phyloP scores from a whole-genome alignment of 2,888 invertebrate species.

The Masnerella sp. region DNA sequence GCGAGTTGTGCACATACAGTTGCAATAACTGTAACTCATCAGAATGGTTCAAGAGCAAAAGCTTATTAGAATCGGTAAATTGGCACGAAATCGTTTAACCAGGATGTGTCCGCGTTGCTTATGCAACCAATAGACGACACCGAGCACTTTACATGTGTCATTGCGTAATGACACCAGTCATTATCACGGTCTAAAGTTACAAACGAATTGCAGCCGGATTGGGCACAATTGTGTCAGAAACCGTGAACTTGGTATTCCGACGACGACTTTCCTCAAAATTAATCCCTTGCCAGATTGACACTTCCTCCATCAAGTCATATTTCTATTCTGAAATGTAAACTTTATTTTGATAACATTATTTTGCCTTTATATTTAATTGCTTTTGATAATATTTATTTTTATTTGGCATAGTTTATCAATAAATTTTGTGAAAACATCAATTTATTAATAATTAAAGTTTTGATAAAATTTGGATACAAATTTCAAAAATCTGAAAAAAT shows the following conservation, averaged over 20 bases:
- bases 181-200: slow-evolving; percentile 65
- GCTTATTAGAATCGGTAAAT: slow-evolving; percentile 71
- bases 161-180: slow-evolving; percentile 70
- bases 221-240: slow-evolving; percentile 42
- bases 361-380: no score
- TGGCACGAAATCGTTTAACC: slow-evolving; percentile 74
- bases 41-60: slow-evolving; percentile 66
- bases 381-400: no score
- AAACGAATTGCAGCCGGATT: slow-evolving; percentile 39
- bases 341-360: no score
- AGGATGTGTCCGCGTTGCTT: slow-evolving; percentile 73
- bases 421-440: not conserved
- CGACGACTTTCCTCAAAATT: slow-evolving; percentile 17
- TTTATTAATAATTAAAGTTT: no score
- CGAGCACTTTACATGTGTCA: slow-evolving; percentile 69
- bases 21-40: slow-evolving; percentile 45
- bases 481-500: no score
- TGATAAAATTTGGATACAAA: no score
- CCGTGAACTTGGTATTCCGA: slow-evolving; percentile 51
- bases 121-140: slow-evolving; percentile 70
- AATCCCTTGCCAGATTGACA: no score
- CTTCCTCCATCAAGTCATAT: no score
- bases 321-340: no score
- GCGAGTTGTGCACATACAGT: slow-evolving; percentile 16
- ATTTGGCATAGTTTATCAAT: no score